Percentiles rank a stretch among this genome's conserved stretches.
phyloP scores from a whole-genome alignment of 2,888 invertebrate genomes.

The Sturmia bella region DNA sequence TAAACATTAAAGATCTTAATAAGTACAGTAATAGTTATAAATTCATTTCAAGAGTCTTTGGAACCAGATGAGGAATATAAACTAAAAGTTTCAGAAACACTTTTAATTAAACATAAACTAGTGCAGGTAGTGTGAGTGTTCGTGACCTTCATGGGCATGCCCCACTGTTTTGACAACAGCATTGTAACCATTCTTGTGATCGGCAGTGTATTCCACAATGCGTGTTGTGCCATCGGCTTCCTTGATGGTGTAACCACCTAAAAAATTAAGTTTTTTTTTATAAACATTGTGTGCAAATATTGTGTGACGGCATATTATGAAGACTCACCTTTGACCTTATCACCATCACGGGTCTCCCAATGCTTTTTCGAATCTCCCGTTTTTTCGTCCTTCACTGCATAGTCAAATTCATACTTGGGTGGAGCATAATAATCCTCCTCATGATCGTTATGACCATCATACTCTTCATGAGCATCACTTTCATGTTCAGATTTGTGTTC shows the following conservation, averaged over 20 bases:
- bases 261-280: neutral
- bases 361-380: constrained; percentile 82
- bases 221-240: constrained; percentile 82
- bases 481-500: constrained; percentile 69
- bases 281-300: no score
- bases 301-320: neutral
- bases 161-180: constrained; percentile 58
- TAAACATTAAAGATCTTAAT: neutral
- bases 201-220: constrained; percentile 78
- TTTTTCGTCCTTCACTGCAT: constrained; percentile 81
- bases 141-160: constrained; percentile 45
- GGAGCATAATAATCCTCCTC: constrained; percentile 69
- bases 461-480: constrained; percentile 62
- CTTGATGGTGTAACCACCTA: constrained; percentile 75
- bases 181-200: constrained; percentile 58
- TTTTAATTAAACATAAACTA: constrained; percentile 10
- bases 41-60: constrained; percentile 42
- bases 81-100: constrained; percentile 12
- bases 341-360: constrained; percentile 82
- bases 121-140: constrained; percentile 44
- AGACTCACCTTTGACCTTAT: constrained; percentile 77
- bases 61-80: constrained; percentile 15
- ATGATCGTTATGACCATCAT: constrained; percentile 50
- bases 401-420: constrained; percentile 81
- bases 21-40: constrained; percentile 15